These are phyloP conservation scores for Tenebrosternarchus preto DNA, from an alignment of 2,113 vertebrate genomes.

Conservation along the genomic window DNA sequence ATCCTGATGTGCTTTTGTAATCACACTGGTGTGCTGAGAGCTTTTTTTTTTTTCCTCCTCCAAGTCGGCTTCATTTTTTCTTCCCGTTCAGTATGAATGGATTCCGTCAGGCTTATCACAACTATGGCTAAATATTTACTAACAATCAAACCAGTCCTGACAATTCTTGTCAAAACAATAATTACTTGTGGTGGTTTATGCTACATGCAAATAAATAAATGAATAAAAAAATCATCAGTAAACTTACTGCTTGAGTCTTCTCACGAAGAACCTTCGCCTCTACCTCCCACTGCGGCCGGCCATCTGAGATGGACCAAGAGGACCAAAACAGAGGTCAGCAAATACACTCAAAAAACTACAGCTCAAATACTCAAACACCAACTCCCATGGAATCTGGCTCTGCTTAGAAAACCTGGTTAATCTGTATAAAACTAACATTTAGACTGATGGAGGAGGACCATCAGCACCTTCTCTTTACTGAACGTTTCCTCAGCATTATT, in stretches of 20 bases:
- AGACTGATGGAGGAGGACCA: not conserved
- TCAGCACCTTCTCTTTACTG: not conserved
- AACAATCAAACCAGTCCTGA: too few relatives aligned
- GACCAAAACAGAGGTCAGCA: not conserved
- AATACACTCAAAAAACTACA: too few relatives aligned
- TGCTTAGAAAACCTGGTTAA: not conserved
- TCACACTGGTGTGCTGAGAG: not conserved
- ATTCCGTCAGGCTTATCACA: too few relatives aligned
- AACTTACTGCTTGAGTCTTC: constrained; percentile 94
- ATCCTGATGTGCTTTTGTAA: not conserved
- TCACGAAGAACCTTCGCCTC: constrained; percentile 94
- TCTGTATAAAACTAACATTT: not conserved
- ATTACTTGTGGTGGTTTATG: not conserved
- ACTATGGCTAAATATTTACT: too few relatives aligned
- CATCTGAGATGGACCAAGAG: constrained; percentile 83
- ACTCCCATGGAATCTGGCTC: too few relatives aligned
- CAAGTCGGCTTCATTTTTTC: too few relatives aligned
- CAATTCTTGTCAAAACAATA: too few relatives aligned
- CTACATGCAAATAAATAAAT: not conserved
- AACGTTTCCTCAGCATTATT: not conserved
- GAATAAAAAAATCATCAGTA: constrained; percentile 26
- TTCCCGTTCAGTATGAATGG: too few relatives aligned
- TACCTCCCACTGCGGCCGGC: constrained; percentile 96
- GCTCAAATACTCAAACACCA: too few relatives aligned
- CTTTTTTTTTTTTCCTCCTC: too few relatives aligned